A percentile compares a stretch with the other conserved stretches of the same genome.
These are phyloP conservation scores for Cynaeus angustus DNA, from an alignment of 2,888 invertebrate genomes.

Conservation along the genomic window DNA sequence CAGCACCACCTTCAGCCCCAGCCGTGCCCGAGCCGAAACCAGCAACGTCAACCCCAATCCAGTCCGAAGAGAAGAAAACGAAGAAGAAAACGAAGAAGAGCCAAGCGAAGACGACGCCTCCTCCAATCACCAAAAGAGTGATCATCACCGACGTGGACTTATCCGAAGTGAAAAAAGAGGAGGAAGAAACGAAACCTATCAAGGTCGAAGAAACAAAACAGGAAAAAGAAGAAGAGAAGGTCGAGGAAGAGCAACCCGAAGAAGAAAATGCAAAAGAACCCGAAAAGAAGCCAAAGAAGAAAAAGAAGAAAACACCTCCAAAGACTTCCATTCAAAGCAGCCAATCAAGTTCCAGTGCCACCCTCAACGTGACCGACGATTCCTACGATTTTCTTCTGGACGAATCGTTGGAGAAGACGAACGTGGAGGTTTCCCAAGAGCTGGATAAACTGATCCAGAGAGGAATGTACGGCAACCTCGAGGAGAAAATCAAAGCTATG, in stretches of 20 bases:
- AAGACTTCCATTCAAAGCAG: slow-evolving; percentile 29
- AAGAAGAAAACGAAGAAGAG: slow-evolving; percentile 51
- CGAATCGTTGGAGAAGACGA: slow-evolving; percentile 48
- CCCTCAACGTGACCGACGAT: slow-evolving; percentile 59
- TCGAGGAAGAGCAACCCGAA: slow-evolving; percentile 27
- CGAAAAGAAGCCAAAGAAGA: slow-evolving; percentile 60
- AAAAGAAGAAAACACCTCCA: slow-evolving; percentile 57
- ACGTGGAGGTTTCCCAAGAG: slow-evolving; percentile 63
- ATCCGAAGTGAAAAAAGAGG: slow-evolving; percentile 45
- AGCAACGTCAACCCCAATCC: slow-evolving; percentile 20
- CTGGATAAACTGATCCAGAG: slow-evolving; percentile 69
- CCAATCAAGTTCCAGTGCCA: slow-evolving; percentile 58
- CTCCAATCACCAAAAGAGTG: slow-evolving; percentile 59
- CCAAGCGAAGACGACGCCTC: slow-evolving; percentile 55
- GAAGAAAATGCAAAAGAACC: slow-evolving; percentile 39
- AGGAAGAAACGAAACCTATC: slow-evolving; percentile 8
- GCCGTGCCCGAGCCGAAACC: slow-evolving; percentile 39
- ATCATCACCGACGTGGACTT: slow-evolving; percentile 67
- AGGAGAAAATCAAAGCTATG: slow-evolving; percentile 67
- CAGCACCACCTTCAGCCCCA: neutral
- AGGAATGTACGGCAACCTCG: slow-evolving; percentile 68
- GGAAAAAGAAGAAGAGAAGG: slow-evolving; percentile 30
- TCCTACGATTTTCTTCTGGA: slow-evolving; percentile 64
- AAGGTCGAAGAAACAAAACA: slow-evolving; percentile 35
- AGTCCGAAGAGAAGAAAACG: slow-evolving; percentile 39